These are phyloP conservation scores for Calidris pugnax DNA, from an alignment of 2,113 vertebrate species.

Conservation along the genomic window DNA sequence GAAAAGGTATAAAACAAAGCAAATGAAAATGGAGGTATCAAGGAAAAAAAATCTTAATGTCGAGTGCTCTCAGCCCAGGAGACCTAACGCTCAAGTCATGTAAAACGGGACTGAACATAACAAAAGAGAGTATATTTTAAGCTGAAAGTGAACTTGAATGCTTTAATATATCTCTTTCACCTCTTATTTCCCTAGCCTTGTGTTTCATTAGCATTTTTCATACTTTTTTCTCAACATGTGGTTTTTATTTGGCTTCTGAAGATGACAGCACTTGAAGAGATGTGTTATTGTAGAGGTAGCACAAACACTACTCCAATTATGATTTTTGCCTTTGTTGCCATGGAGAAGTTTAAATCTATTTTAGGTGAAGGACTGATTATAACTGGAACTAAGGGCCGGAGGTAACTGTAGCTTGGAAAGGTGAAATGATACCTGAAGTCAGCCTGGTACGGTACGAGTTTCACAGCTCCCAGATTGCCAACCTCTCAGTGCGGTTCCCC, in stretches of 20 bases:
- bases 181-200: constrained; percentile 9
- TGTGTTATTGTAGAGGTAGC: constrained; percentile 37
- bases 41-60: background rate
- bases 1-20: constrained; percentile 23
- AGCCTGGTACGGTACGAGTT: background rate
- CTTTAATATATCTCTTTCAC: constrained; percentile 31
- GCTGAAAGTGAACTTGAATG: background rate
- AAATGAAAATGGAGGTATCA: background rate
- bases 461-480: background rate
- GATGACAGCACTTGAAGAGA: constrained; percentile 21
- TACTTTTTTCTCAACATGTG: constrained; percentile 40
- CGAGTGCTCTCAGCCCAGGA: background rate
- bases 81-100: background rate
- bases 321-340: constrained; percentile 54
- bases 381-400: constrained; percentile 20
- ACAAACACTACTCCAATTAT: constrained; percentile 34
- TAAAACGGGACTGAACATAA: background rate
- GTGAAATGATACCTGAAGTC: background rate
- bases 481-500: background rate
- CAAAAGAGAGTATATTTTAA: background rate
- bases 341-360: constrained; percentile 55
- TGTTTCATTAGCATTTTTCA: constrained; percentile 42
- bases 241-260: constrained; percentile 32
- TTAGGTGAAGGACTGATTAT: constrained; percentile 1
- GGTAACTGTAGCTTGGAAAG: background rate